Conservation (phyloP, 92 coral and sea anemone species). For the Nematostella vectensis region DNA sequence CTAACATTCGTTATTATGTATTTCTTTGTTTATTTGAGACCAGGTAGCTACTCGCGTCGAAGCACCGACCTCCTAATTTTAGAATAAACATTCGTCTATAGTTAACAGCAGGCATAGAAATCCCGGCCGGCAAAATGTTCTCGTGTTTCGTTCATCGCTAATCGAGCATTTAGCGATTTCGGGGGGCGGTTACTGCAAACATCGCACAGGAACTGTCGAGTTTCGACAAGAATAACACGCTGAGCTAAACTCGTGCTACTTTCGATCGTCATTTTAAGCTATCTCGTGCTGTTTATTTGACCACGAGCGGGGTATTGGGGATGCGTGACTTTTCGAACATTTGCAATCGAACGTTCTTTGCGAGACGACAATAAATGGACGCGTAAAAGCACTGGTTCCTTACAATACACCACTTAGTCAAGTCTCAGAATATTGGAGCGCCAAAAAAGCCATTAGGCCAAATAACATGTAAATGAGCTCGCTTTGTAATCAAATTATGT, state of each 20-base stretch:
- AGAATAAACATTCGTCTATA: constrained; percentile 40
- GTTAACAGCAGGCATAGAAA: no score
- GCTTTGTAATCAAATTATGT: constrained; percentile 12
- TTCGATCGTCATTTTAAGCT: background rate
- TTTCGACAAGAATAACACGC: background rate
- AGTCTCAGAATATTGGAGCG: background rate
- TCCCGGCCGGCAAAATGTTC: no score
- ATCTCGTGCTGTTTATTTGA: background rate
- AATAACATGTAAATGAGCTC: constrained; percentile 23
- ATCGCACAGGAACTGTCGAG: background rate
- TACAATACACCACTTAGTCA: constrained; percentile 12
- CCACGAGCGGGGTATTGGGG: background rate
- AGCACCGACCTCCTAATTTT: constrained; percentile 24
- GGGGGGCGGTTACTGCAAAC: constrained; percentile 2
- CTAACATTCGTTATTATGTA: constrained; percentile 9
- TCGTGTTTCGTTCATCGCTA: no score
- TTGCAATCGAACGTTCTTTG: background rate
- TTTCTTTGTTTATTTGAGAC: constrained; percentile 17
- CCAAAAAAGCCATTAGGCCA: constrained; percentile 23
- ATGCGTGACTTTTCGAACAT: constrained; percentile 23
- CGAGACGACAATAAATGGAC: constrained; percentile 15
- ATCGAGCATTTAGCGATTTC: constrained; percentile 5
- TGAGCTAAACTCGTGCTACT: background rate
- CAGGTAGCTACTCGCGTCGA: constrained; percentile 16
- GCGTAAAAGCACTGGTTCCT: constrained; percentile 26